phyloP scores from a whole-genome alignment of 2,113 vertebrate genomes.

The Corapipo altera region DNA sequence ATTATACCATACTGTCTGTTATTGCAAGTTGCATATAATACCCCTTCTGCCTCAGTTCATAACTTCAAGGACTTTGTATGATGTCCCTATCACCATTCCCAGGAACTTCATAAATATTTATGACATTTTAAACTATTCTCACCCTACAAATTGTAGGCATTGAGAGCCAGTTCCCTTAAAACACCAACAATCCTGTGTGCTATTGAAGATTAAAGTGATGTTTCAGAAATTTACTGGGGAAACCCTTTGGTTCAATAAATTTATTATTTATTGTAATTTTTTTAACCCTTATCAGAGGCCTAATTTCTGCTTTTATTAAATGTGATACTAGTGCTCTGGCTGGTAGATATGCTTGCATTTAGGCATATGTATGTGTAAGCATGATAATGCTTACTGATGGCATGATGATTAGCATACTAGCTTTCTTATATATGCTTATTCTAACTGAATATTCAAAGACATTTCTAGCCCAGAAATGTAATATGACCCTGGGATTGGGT shows the following conservation, averaged over 20 bases:
- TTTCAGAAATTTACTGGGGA: background rate
- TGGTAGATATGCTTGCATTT: background rate
- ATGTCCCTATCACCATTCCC: background rate
- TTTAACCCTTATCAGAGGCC: background rate
- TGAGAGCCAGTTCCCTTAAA: background rate
- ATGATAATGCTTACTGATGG: background rate
- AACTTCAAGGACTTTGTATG: background rate
- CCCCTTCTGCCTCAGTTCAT: background rate
- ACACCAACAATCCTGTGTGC: background rate
- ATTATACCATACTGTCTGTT: background rate
- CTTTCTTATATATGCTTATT: background rate
- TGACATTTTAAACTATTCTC: slow-evolving; percentile 12
- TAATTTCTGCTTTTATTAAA: background rate
- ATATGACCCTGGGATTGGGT: background rate
- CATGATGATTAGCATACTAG: background rate
- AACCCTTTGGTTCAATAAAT: background rate
- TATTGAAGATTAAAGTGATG: background rate
- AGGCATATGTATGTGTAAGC: background rate
- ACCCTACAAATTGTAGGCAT: slow-evolving; percentile 10
- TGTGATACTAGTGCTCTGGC: background rate
- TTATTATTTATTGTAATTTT: background rate
- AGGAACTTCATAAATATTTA: slow-evolving; percentile 40
- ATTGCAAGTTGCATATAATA: background rate
- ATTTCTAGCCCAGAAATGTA: background rate
- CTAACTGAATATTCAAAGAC: background rate